Evolutionary conservation across 64 coral and sea anemone genomes (phyloP).

Genomic region (Montipora sp.): DNA sequence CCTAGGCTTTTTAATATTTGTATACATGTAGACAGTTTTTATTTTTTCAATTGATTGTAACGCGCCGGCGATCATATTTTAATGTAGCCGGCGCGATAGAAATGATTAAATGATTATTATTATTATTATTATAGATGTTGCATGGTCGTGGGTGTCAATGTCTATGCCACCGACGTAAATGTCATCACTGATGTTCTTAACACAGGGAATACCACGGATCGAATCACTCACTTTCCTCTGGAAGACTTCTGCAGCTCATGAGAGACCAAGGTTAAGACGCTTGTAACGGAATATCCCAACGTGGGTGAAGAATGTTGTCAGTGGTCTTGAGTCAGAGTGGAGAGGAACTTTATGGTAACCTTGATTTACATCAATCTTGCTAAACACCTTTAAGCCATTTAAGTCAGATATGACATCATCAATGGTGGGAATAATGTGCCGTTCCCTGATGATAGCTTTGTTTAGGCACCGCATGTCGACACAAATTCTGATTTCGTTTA

Average conservation of each 20-base stretch:
- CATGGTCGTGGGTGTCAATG: conserved; percentile 33
- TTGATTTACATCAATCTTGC: conserved; percentile 23
- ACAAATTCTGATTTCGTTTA: conserved; percentile 63
- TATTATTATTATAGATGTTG: no score
- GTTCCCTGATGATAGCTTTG: conserved; percentile 62
- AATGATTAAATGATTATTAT: no score
- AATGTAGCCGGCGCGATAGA: no score
- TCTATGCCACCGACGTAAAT: conserved; percentile 39
- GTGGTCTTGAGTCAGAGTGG: background rate
- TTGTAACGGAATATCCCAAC: background rate
- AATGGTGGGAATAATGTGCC: conserved; percentile 54
- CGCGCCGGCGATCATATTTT: no score
- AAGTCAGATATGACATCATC: conserved; percentile 42
- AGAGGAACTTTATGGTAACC: conserved; percentile 43
- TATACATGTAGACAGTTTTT: no score
- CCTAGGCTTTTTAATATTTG: no score
- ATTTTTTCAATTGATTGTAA: no score
- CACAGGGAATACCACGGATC: conserved; percentile 53
- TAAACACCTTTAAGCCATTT: conserved; percentile 46
- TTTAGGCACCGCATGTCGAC: conserved; percentile 42
- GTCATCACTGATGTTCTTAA: conserved; percentile 62
- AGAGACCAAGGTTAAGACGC: background rate
- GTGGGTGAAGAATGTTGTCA: background rate
- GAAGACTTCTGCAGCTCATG: conserved; percentile 9
- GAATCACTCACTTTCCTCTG: conserved; percentile 46